These are phyloP conservation scores for Camponotus floridanus DNA, from an alignment of 1,140 invertebrate species.

Conservation along the genomic window DNA sequence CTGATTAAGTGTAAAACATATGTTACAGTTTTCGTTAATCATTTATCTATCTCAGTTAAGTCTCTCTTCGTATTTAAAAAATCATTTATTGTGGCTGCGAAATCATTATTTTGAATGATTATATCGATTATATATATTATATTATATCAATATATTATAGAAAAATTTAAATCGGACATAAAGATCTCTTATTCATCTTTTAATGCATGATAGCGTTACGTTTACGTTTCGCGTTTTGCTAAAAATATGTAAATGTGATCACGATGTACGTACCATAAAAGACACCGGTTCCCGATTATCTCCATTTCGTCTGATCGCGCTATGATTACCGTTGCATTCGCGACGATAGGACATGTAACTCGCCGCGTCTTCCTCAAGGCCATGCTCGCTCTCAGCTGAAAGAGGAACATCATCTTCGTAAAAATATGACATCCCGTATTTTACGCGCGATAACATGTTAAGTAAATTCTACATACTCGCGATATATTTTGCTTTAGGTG, in stretches of 20 bases:
- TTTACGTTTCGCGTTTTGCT: background rate
- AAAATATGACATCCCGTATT: conserved; percentile 9
- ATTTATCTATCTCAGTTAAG: too few species aligned
- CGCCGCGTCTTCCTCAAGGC: conserved; percentile 76
- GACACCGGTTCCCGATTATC: conserved; percentile 79
- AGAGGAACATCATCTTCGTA: conserved; percentile 15
- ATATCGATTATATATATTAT: background rate
- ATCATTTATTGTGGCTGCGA: too few species aligned
- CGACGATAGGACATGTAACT: conserved; percentile 62
- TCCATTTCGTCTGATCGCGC: conserved; percentile 70
- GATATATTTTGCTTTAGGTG: conserved; percentile 51
- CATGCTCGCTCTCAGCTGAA: conserved; percentile 76
- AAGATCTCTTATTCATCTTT: conserved; percentile 1
- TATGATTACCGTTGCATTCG: conserved; percentile 80
- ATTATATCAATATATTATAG: background rate
- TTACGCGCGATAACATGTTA: conserved; percentile 16
- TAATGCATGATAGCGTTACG: background rate
- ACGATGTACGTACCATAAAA: conserved; percentile 77
- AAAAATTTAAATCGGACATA: conserved; percentile 28
- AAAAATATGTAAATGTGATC: conserved; percentile 22
- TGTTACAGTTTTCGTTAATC: too few species aligned
- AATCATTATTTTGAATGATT: background rate
- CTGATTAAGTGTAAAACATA: too few species aligned
- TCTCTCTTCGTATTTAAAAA: too few species aligned
- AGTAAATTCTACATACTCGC: conserved; percentile 50